Evolutionary conservation across 2,888 invertebrate genomes (phyloP).

Genomic region (Lepas anatifera): DNA sequence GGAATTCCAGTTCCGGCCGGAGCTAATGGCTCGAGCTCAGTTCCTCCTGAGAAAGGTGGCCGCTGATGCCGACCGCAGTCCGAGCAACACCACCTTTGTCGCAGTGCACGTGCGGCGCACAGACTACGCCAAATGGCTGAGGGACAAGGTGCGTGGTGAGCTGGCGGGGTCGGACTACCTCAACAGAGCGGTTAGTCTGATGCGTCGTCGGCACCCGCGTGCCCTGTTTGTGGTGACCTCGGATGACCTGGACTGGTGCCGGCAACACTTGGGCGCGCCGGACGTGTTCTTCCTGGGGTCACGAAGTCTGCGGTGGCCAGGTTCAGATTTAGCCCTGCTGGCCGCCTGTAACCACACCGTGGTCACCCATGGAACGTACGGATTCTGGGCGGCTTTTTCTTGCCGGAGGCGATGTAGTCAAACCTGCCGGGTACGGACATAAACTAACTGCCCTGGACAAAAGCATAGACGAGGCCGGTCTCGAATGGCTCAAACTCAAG

Average conservation of each 20-base stretch:
- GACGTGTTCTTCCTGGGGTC: constrained; percentile 14
- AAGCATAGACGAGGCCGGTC: neutral
- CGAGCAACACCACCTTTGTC: constrained; percentile 15
- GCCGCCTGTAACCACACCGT: constrained; percentile 27
- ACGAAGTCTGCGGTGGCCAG: constrained; percentile 10
- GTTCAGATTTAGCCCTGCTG: constrained; percentile 23
- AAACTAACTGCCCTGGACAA: neutral
- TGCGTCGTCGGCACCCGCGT: constrained; percentile 16
- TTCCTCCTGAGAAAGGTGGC: neutral
- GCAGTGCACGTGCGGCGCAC: constrained; percentile 24
- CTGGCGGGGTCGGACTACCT: constrained; percentile 18
- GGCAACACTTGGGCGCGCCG: constrained; percentile 5
- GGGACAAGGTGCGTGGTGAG: neutral
- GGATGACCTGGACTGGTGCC: constrained; percentile 22
- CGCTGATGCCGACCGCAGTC: neutral
- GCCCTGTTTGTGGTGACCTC: constrained; percentile 23
- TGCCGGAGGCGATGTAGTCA: constrained; percentile 27
- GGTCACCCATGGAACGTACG: constrained; percentile 30
- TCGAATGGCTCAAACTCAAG: neutral
- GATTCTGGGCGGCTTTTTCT: constrained; percentile 32
- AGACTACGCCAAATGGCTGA: constrained; percentile 19
- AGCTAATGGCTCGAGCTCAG: neutral
- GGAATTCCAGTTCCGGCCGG: constrained; percentile 18
- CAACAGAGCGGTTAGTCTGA: constrained; percentile 19
- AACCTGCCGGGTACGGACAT: neutral